phyloP scores from a whole-genome alignment of 2,888 invertebrate species.

The Dryadula phaetusa region DNA sequence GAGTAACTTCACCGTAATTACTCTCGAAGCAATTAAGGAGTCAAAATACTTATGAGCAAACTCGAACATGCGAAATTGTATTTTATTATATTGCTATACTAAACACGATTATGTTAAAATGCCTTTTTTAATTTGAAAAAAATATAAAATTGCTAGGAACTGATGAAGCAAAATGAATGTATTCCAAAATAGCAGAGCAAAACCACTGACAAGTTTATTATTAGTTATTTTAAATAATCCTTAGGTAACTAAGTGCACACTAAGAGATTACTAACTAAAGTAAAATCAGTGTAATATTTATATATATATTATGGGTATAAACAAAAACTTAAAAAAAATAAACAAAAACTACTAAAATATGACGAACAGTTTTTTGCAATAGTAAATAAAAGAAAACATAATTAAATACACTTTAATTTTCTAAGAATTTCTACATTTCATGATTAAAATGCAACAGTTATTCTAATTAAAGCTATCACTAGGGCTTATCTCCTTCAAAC shows the following conservation, averaged over 20 bases:
- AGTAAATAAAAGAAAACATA: neutral
- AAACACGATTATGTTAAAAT: neutral
- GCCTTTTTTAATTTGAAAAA: neutral
- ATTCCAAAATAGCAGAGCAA: too few species aligned
- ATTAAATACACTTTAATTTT: neutral
- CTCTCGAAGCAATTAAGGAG: conserved; percentile 38
- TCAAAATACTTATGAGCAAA: conserved; percentile 37
- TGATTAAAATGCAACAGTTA: conserved; percentile 13
- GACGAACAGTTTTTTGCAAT: too few species aligned
- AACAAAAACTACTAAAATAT: too few species aligned
- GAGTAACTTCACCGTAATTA: conserved; percentile 39
- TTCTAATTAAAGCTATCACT: conserved; percentile 16
- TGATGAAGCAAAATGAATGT: too few species aligned
- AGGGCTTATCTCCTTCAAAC: conserved; percentile 38
- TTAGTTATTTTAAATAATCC: too few species aligned
- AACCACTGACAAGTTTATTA: too few species aligned
- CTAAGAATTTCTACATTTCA: neutral
- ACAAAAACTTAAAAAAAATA: too few species aligned
- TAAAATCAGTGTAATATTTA: too few species aligned
- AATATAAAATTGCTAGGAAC: too few species aligned
- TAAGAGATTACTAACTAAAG: too few species aligned
- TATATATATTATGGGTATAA: too few species aligned
- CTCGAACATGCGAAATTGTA: conserved; percentile 19
- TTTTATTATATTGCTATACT: neutral
- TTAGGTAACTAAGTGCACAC: too few species aligned